Base-by-base conservation (phyloP, 2,888 invertebrate genomes). In the Podabrus alpinus region DNA sequence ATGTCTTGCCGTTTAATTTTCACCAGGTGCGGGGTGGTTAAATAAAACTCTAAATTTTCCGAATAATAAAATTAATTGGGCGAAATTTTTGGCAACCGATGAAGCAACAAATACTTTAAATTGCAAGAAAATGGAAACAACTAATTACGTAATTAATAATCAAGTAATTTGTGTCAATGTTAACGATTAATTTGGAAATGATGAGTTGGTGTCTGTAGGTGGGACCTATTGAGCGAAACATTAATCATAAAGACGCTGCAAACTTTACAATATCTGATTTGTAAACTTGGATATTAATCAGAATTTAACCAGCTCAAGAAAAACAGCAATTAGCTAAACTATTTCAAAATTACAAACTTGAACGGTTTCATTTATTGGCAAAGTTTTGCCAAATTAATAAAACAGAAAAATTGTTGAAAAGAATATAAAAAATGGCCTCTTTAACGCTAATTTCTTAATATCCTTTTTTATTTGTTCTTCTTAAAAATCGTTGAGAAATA, bases 271-370 rank as follows among this genome's bases (percentile, higher is more conserved):
- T 17, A 29, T 19, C 15, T 62, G 64, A 71, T 67, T 67, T 67
- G 60, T 59, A 67, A 71, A 71, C 71, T 71, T 25, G 71, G 60
- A 61, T 66, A 71, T 71, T 71, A 71, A 71, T 71, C 71, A 67
- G 66, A 71, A 45, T 21, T 71, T 24, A 71, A 71, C n/a, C 45
- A 13, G 29, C 7, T 45, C 45, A n/a, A 45, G 45, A 45, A 45
- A n/a, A 45, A n/a, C 45, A 45, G 45, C 45, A 45, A 45, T 45
- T 45, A 45, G 45, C 45, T n/a, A 45, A 45, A 45, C 45, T 45
- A 64, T 64, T 64, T 64, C 2, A 62, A 62, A 62, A 17, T 62
- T 17, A 17, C 19, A 11, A 19, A 62, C 16, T 62, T 62, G 16
- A 13, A 17, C 62, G n/a, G 2, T 16, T 15, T 62, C 19, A 2